Base-by-base conservation (phyloP, 1,140 invertebrate species). In the Aporrectodea caliginosa region DNA sequence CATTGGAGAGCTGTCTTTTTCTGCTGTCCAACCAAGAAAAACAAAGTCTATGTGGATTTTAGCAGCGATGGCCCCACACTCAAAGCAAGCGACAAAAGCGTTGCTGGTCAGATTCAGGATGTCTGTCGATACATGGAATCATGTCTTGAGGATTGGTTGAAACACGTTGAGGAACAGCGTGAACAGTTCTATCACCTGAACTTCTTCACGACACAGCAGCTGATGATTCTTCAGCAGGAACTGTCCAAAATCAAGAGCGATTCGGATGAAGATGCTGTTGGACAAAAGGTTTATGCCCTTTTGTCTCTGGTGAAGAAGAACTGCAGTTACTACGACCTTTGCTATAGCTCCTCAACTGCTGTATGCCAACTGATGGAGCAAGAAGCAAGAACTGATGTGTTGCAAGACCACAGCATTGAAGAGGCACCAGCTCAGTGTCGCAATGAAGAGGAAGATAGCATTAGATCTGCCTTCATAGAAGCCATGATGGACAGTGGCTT, bases 241-340 rank as follows among this genome's bases (percentile, higher is more conserved):
- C 33, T 76, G 33, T 32, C 75, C 31, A 74, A 33, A 31, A 34
- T 30, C 1, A 33, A 27, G 29, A 74, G 29, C 2, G 27, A 74
- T 1, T 16, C 31, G 22, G 1, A 74, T 30, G 73, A 1, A 1
- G 30, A 74, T 32, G n/a, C 89, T 97, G 43, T 22, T 12, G 6
- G 6, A 58, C 6, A 22, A 58, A 58, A 58, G 6, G 22, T 58
- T 58, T 22, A 12, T 58, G 6, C 43, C 6, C 43, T 58, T 58
- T 58, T 58, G 6, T 58, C 43, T 58, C 43, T 58, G 6, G 43
- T 58, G 22, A 58, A 58, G 43, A 58, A 58, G 22, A 22, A 58
- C 43, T 58, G 43, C 22, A 58, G 6, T 12, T 58, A 58, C 22
- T 12, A 58, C 6, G 43, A 58, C 22, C 6, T 58, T 6, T 58